Conservation (phyloP, 1,140 invertebrate genomes). For the Anastrepha ludens region DNA sequence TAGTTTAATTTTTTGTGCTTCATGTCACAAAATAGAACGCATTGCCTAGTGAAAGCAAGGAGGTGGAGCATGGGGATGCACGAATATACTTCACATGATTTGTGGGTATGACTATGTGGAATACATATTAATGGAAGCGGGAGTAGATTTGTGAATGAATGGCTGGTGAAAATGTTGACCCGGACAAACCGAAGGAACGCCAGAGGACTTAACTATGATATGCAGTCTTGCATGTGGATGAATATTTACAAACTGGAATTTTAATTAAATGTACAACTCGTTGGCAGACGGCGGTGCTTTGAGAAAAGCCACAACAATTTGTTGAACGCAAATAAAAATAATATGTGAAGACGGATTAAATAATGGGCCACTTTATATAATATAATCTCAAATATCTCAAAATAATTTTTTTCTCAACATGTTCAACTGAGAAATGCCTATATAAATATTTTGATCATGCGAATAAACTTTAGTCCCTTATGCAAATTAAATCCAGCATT, state of each 20-base stretch:
- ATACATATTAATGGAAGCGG: neutral
- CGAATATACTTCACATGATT: neutral
- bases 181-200: neutral
- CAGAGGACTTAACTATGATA: neutral
- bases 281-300: neutral
- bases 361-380: too few species aligned
- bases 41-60: neutral
- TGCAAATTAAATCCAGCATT: too few species aligned
- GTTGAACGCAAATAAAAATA: neutral
- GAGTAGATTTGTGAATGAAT: conserved; percentile 35
- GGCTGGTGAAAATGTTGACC: neutral
- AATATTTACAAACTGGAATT: neutral
- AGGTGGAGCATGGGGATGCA: neutral
- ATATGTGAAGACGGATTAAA: too few species aligned
- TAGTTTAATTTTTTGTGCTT: conserved; percentile 45
- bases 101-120: conserved; percentile 19
- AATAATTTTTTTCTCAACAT: too few species aligned
- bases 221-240: neutral
- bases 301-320: neutral
- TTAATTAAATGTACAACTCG: conserved; percentile 28
- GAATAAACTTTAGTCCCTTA: too few species aligned
- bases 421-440: too few species aligned
- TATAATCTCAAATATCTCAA: too few species aligned
- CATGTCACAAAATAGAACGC: neutral
- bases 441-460: too few species aligned